phyloP scores from a whole-genome alignment of 2,113 vertebrate genomes.

The Nerophis ophidion region DNA sequence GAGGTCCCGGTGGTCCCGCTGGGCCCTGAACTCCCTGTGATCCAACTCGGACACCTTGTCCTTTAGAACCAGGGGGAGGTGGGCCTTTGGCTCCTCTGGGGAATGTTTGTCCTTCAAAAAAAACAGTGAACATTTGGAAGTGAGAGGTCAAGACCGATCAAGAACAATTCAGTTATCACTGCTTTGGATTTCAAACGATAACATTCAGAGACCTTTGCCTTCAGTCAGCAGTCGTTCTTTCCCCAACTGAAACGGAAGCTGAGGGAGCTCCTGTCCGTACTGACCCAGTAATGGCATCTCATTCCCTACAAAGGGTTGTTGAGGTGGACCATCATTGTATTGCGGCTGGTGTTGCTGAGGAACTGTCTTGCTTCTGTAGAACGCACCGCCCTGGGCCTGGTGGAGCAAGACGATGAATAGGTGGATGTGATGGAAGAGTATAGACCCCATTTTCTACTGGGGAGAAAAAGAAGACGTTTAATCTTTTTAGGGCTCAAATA shows the following conservation, averaged over 20 bases:
- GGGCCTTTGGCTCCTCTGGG: conserved; percentile 80
- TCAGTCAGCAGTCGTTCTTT: conserved; percentile 79
- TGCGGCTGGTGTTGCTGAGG: conserved; percentile 86
- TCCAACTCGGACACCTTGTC: conserved; percentile 80
- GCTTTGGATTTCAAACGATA: neutral
- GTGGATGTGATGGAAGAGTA: conserved; percentile 50
- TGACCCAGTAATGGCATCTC: conserved; percentile 83
- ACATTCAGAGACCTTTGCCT: conserved; percentile 77
- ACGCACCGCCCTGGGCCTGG: conserved; percentile 76
- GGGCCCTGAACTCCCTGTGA: conserved; percentile 80
- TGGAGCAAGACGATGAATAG: conserved; percentile 69
- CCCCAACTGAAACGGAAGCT: conserved; percentile 76
- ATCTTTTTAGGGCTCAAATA: neutral
- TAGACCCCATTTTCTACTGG: conserved; percentile 58
- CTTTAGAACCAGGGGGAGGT: conserved; percentile 27
- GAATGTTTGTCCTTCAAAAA: conserved; percentile 54
- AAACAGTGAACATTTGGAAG: neutral
- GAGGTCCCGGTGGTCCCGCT: conserved; percentile 80
- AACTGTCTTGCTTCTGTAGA: conserved; percentile 86
- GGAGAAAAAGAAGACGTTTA: conserved; percentile 1
- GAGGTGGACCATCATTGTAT: conserved; percentile 81
- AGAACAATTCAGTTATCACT: neutral
- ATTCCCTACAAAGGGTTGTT: conserved; percentile 83
- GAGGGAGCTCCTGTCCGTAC: conserved; percentile 84
- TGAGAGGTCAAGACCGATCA: neutral